phyloP scores from a whole-genome alignment of 2,888 invertebrate species.

The Apodemia duryi region DNA sequence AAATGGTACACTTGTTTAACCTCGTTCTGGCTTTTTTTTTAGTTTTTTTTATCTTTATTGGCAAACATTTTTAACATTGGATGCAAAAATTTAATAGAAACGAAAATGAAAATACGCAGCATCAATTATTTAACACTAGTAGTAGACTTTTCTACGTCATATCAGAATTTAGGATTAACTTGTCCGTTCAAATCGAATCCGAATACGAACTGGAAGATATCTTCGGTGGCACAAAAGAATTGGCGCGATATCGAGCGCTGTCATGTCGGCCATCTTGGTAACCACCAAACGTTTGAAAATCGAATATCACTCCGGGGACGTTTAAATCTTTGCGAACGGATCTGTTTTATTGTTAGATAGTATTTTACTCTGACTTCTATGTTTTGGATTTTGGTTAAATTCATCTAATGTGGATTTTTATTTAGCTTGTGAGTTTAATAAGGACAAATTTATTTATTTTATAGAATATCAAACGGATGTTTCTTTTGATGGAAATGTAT shows the following conservation, averaged over 20 bases:
- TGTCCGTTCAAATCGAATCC: constrained; percentile 44
- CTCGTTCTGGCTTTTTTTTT: too few relatives aligned
- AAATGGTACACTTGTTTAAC: too few relatives aligned
- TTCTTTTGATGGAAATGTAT: too few relatives aligned
- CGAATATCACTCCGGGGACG: constrained; percentile 57
- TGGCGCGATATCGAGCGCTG: constrained; percentile 63
- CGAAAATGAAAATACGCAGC: background rate
- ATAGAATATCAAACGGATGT: too few relatives aligned
- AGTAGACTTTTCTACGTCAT: constrained; percentile 57
- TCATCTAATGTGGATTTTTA: background rate
- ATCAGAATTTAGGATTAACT: constrained; percentile 30
- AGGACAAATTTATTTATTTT: too few relatives aligned
- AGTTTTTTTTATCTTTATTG: too few relatives aligned
- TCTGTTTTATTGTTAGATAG: constrained; percentile 9
- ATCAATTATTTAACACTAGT: background rate
- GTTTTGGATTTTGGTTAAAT: background rate
- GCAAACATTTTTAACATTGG: too few relatives aligned
- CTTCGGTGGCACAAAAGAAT: constrained; percentile 69
- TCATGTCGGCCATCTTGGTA: constrained; percentile 60
- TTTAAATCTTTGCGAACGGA: constrained; percentile 29
- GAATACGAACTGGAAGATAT: constrained; percentile 57
- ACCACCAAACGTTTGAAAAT: constrained; percentile 67
- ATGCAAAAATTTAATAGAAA: background rate
- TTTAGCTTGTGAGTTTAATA: too few relatives aligned
- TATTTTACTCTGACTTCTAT: background rate